A percentile compares a stretch with the other conserved stretches of the same genome.
Evolutionary conservation across 1,140 invertebrate genomes (phyloP).

Genomic region (Brachionus koreanus): DNA sequence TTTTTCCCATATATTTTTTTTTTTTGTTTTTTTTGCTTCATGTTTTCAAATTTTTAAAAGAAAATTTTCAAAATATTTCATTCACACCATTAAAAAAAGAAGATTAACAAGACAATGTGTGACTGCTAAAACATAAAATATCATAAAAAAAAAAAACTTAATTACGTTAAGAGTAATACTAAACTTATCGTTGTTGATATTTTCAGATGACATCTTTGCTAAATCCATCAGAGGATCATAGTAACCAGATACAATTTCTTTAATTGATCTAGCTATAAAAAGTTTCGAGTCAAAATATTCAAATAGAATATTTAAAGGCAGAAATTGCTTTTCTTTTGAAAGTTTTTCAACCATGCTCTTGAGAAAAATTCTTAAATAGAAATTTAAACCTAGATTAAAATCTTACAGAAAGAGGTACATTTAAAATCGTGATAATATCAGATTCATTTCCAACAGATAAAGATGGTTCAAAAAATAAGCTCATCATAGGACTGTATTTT

Average conservation of each 20-base stretch:
- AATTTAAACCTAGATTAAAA: background rate
- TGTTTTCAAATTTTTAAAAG: no score
- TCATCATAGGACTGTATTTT: background rate
- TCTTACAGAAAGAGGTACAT: background rate
- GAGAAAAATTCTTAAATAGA: background rate
- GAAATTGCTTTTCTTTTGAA: background rate
- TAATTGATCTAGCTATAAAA: background rate
- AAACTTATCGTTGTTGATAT: background rate
- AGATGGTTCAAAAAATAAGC: background rate
- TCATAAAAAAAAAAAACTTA: no score
- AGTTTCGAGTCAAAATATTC: background rate
- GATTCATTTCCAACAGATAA: background rate
- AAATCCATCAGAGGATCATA: background rate
- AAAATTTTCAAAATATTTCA: no score
- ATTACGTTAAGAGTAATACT: background rate
- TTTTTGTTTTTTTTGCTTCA: no score
- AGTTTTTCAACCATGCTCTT: background rate
- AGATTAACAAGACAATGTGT: no score
- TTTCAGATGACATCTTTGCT: background rate
- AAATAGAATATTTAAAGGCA: background rate
- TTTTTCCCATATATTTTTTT: no score
- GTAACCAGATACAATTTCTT: slow-evolving; percentile 7
- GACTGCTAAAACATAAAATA: no score
- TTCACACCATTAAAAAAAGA: no score
- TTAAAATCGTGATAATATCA: background rate